Evolutionary conservation across 2,888 invertebrate species (phyloP).

Genomic region (Clepsis dumicolana): DNA sequence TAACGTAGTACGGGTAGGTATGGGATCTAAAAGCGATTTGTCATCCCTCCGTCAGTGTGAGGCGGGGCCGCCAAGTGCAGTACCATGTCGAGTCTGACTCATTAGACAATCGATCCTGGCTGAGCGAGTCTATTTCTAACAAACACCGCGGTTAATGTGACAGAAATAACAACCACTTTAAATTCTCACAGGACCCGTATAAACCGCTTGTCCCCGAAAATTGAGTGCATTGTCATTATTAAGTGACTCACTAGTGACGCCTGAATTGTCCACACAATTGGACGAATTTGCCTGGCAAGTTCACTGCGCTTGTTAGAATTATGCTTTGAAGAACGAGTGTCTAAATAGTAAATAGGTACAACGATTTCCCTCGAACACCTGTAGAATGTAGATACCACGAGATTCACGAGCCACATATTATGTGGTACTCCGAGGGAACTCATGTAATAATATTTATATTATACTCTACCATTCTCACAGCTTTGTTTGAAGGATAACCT

Average conservation of each 20-base stretch:
- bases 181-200: conserved; percentile 46
- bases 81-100: conserved; percentile 79
- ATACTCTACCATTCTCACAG: background rate
- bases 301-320: conserved; percentile 45
- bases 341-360: no score
- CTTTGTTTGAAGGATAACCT: background rate
- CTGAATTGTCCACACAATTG: conserved; percentile 49
- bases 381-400: no score
- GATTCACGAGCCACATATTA: background rate
- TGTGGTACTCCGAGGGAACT: background rate
- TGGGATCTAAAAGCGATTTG: conserved; percentile 76
- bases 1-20: conserved; percentile 61
- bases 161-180: conserved; percentile 45
- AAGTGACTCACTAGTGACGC: conserved; percentile 45
- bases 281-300: conserved; percentile 51
- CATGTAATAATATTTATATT: background rate
- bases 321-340: background rate
- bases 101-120: conserved; percentile 80
- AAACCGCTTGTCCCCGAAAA: conserved; percentile 50
- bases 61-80: conserved; percentile 77
- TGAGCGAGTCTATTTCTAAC: conserved; percentile 53
- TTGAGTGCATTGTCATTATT: conserved; percentile 48
- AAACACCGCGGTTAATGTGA: conserved; percentile 45
- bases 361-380: background rate
- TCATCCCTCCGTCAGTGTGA: conserved; percentile 80